Evolutionary conservation across 2,797 vertebrate species (phyloP).

Genomic region (Megaceryle alcyon): DNA sequence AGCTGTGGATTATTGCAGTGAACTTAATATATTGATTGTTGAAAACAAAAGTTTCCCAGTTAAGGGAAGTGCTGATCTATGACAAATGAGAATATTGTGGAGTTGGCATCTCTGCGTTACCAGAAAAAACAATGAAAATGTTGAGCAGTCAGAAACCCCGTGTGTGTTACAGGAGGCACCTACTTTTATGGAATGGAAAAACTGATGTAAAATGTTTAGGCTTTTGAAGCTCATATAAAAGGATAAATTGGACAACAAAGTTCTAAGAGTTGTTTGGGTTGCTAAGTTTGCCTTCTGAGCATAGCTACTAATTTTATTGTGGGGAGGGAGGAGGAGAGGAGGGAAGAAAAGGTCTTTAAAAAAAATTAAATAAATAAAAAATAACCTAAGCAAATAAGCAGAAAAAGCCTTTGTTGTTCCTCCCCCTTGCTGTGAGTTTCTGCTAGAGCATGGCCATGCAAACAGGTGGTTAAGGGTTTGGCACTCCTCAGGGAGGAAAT

Average conservation of each 20-base stretch:
- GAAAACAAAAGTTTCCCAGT: not conserved
- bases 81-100: not conserved
- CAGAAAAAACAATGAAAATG: not conserved
- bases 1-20: not conserved
- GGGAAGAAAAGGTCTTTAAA: constrained; percentile 10
- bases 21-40: not conserved
- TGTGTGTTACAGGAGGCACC: not conserved
- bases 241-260: constrained; percentile 4
- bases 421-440: constrained; percentile 23
- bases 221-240: constrained; percentile 23
- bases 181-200: not conserved
- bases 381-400: constrained; percentile 19
- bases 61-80: not conserved
- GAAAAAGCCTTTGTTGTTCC: constrained; percentile 43
- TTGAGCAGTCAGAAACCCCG: constrained; percentile 5
- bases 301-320: constrained; percentile 46
- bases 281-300: constrained; percentile 14
- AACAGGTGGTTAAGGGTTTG: constrained; percentile 51
- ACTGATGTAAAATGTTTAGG: not conserved
- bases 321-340: constrained; percentile 7
- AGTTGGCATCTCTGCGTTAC: not conserved
- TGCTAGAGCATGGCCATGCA: constrained; percentile 8
- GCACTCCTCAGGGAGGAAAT: constrained; percentile 48
- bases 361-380: not conserved
- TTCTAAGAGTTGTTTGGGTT: not conserved